Conservation (phyloP, 1,140 invertebrate genomes). For the Zelostemma sp. region DNA sequence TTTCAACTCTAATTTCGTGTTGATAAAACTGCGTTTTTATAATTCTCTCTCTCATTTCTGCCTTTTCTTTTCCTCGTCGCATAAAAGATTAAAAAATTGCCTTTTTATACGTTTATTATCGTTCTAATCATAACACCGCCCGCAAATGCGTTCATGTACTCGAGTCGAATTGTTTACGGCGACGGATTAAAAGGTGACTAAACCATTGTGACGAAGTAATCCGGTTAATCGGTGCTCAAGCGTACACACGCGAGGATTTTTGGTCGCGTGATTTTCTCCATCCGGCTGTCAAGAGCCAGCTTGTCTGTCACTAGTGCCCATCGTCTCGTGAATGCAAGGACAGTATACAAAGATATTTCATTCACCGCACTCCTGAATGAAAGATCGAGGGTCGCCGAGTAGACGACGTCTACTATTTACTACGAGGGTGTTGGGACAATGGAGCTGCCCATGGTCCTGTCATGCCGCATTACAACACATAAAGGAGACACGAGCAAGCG, state of each 20-base stretch:
- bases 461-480: conserved; percentile 49
- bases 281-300: conserved; percentile 30
- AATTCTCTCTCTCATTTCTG: too few relatives aligned
- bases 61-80: too few relatives aligned
- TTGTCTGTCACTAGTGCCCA: conserved; percentile 16
- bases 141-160: conserved; percentile 15
- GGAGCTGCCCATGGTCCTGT: conserved; percentile 40
- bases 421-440: conserved; percentile 45
- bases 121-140: conserved; percentile 6
- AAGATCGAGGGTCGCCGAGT: conserved; percentile 29
- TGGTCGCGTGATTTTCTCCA: conserved; percentile 23
- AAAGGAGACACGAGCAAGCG: conserved; percentile 33
- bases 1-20: too few relatives aligned
- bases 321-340: conserved; percentile 10
- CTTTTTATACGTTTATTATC: neutral
- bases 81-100: too few relatives aligned
- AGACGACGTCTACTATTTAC: conserved; percentile 42
- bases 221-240: conserved; percentile 25
- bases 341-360: conserved; percentile 41
- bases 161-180: neutral
- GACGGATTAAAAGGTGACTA: conserved; percentile 10
- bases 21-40: too few relatives aligned
- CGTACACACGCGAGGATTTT: neutral
- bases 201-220: conserved; percentile 23
- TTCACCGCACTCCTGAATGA: conserved; percentile 35